These are phyloP conservation scores for Pelecanoides urinatrix DNA, from an alignment of 2,113 vertebrate species.

Conservation along the genomic window DNA sequence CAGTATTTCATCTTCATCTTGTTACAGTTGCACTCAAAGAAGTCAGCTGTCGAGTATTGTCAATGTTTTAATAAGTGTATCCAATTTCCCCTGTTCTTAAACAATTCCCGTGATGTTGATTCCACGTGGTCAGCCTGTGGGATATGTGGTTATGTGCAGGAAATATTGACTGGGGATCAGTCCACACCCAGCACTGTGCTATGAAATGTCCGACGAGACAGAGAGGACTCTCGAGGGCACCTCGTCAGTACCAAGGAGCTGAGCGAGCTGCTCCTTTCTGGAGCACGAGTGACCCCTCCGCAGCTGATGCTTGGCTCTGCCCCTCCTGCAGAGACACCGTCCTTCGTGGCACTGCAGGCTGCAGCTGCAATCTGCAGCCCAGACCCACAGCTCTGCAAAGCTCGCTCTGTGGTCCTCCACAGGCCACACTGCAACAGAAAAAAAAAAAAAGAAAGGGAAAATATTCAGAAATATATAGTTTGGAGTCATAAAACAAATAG, in stretches of 20 bases:
- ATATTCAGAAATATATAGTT: not conserved
- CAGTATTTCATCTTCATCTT: not conserved
- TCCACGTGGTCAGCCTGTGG: not conserved
- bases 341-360: rapidly evolving
- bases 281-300: no score
- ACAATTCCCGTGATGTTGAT: no score
- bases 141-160: rapidly evolving
- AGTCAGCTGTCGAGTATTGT: no score
- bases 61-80: not conserved
- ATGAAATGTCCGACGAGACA: not conserved
- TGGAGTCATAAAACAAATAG: not conserved
- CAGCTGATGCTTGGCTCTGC: no score
- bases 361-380: not conserved
- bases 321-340: no score
- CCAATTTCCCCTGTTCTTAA: not conserved
- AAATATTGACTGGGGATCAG: not conserved
- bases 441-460: not conserved
- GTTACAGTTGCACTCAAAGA: not conserved
- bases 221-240: not conserved
- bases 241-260: rapidly evolving
- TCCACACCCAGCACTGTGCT: not conserved
- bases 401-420: not conserved
- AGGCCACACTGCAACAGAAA: not conserved
- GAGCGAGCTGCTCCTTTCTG: not conserved
- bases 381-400: not conserved